A percentile compares a stretch with the other conserved stretches of the same genome.
Conservation (phyloP, 2,888 invertebrate species). For the Apotomis betuletana region DNA sequence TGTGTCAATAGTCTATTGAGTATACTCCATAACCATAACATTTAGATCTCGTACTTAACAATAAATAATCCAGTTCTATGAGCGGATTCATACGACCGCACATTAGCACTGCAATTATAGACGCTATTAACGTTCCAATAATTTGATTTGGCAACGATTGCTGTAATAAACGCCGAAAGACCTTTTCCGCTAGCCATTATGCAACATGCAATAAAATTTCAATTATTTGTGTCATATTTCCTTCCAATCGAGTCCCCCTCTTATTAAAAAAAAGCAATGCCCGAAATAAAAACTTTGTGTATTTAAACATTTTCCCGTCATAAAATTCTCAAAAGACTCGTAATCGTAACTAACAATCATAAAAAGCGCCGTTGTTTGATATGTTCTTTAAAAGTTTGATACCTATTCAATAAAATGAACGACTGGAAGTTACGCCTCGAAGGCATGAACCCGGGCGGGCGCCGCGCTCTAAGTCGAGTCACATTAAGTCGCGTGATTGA, state of each 20-base stretch:
- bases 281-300: background rate
- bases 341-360: background rate
- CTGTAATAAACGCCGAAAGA: background rate
- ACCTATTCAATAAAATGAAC: background rate
- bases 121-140: constrained; percentile 9
- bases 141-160: background rate
- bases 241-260: background rate
- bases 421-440: background rate
- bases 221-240: background rate
- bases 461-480: background rate
- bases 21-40: background rate
- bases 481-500: background rate
- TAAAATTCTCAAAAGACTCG: background rate
- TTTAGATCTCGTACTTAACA: background rate
- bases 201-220: background rate
- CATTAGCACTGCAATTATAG: background rate
- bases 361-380: background rate
- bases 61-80: background rate
- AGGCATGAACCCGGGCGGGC: background rate
- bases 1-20: too few species aligned
- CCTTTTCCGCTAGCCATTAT: background rate
- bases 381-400: background rate
- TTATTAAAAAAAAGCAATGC: background rate
- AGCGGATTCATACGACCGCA: background rate
- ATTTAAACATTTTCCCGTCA: background rate